phyloP scores from a whole-genome alignment of 2,797 vertebrate species.

The Sphenopsis melanotis region DNA sequence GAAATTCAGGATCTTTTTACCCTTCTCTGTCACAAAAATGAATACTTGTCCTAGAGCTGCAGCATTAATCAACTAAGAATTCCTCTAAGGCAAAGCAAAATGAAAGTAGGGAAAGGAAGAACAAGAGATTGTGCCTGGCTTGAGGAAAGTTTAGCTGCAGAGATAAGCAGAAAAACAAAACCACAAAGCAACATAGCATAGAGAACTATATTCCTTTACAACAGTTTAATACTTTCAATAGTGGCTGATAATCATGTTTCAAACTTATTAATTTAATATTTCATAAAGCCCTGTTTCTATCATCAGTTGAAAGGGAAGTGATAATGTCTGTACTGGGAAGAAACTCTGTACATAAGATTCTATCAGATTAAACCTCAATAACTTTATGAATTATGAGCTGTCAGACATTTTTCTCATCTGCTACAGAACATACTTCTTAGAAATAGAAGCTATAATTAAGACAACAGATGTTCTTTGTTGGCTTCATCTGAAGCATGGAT shows the following conservation, averaged over 20 bases:
- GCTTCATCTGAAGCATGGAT: slow-evolving; percentile 59
- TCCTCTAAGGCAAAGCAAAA: neutral
- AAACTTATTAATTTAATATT: neutral
- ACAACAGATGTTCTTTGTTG: slow-evolving; percentile 79
- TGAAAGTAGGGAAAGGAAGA: neutral
- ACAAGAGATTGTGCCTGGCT: neutral
- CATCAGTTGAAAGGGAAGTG: slow-evolving; percentile 50
- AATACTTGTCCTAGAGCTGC: neutral
- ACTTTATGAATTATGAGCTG: slow-evolving; percentile 78
- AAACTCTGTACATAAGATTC: slow-evolving; percentile 76
- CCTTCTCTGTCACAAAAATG: neutral
- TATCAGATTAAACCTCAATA: slow-evolving; percentile 73
- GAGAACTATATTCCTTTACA: neutral
- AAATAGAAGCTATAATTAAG: slow-evolving; percentile 81
- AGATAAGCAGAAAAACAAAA: neutral
- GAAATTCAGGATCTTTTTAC: neutral
- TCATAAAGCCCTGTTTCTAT: slow-evolving; percentile 8
- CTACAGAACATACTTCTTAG: slow-evolving; percentile 79
- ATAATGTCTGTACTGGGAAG: slow-evolving; percentile 41
- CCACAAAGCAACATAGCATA: neutral
- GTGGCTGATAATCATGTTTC: neutral
- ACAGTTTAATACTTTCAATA: neutral
- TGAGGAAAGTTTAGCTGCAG: neutral
- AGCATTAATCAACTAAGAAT: neutral
- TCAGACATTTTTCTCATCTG: slow-evolving; percentile 75